Evolutionary conservation across 2,113 vertebrate species (phyloP), one percentile per base, ranked within the genome.

Genomic region (Cebus imitator): DNA sequence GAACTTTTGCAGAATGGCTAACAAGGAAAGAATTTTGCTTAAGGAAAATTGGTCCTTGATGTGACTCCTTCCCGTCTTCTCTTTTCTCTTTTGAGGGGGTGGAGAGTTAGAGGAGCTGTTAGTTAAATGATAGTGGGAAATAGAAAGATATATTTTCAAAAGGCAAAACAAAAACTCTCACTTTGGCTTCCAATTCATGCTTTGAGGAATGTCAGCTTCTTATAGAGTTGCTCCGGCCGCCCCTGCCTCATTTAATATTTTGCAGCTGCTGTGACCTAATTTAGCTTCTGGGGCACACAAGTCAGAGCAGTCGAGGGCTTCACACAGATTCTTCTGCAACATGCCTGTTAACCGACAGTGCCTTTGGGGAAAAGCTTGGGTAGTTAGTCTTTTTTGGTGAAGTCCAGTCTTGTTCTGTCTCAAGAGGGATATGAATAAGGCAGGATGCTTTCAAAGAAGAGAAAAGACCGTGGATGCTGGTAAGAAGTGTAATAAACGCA

Each of bases 1-100:
- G 96, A 98, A 98, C 81, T 97, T 98, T 86, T 96, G 83, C n/a
- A 97, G 90, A 92, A 94, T 64, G 95, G 87, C 90, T 87, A 50
- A 68, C 0, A 3, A 90, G 94, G 92, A 79, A n/a, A n/a, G 94
- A 83, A 80, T 96, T 97, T 97, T 96, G 61, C 85, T 83, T 72
- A 88, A 86, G 73, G 88, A 78, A 80, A 94, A 27, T 64, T 20
- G 5, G 27, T 45, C 16, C 14, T 79, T 58, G 25, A 48, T 88
- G 21, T 17, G 48, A 75, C 23, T 84, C 70, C 55, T 68, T 61
- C 16, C 11, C 40, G 48, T 64, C n/a, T 82, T 61, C 11, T 32
- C 35, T 81, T 70, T 57, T n/a, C 10, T 27, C n/a, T 90, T 87
- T 90, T 37, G 20, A 89, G 43, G 20, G 13, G 25, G 45, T 58